Evolutionary conservation across 1,140 invertebrate species (phyloP), one percentile per base, ranked within the genome.

Genomic region (Aphelenchoides avenae): DNA sequence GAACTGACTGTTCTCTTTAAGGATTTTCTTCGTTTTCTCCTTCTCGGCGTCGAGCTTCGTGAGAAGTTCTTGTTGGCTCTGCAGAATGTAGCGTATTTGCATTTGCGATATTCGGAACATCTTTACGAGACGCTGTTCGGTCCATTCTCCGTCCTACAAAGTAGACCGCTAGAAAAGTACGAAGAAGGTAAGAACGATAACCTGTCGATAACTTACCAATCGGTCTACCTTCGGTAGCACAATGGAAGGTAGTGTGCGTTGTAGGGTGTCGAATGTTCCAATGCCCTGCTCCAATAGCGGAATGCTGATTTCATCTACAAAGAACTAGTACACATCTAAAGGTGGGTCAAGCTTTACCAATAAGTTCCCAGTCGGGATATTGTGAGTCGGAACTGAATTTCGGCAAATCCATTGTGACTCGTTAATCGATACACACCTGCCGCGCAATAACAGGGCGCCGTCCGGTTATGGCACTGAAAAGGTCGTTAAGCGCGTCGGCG

Each of bases 91-190:
- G 1, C 27, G 31, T 9, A 57, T 22, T 46, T 57, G 55, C 22
- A 57, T 20, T 61, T 57, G 55, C n/a, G 55, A 52, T 1, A 57
- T 57, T 15, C 34, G 29, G 31, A 57, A 57, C 29, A 57, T 59
- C 22, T 57, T 57, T 37, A 57, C 13, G 6, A 57, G 34, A 30
- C 55, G 26, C 13, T 60, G 11, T 18, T 57, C 55, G n/a, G 4
- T 57, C 55, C 55, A 57, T 5, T 26, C 43, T 5, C 3, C 34
- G 3, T 46, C 43, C 34, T 24, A 18, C 43, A 36, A 36, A 36
- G 13, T 36, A 20, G 5, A 43, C n/a, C 13, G 26, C 9, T 34
- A 36, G 3, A 46, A n/a, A 30, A n/a, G 11, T 11, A 36, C 34
- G 18, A 3, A 11, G 5, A 30, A n/a, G 4, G 15, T 29, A 46